Conservation (phyloP, 2,113 vertebrate genomes). For the Microtus montanus region DNA sequence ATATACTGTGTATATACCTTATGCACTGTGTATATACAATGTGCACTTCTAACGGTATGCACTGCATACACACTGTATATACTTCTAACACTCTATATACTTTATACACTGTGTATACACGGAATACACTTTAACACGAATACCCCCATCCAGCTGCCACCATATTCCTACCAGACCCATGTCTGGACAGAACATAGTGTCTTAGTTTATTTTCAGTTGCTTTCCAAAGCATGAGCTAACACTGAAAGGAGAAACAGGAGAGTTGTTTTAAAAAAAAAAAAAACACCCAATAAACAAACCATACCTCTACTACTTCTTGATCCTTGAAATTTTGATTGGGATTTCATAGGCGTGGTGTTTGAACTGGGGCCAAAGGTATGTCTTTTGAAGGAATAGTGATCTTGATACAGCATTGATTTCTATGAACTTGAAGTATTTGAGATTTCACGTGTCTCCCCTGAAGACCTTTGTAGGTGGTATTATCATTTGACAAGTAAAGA, state of each 20-base stretch:
- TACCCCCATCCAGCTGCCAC: background rate
- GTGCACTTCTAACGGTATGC: background rate
- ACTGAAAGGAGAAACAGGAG: background rate
- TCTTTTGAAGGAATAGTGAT: background rate
- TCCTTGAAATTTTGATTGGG: constrained; percentile 10
- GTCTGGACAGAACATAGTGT: background rate
- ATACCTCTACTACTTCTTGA: background rate
- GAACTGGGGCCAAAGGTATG: background rate
- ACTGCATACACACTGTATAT: no score
- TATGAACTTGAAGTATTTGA: background rate
- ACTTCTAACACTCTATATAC: background rate
- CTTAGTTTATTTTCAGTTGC: background rate
- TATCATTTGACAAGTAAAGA: constrained; percentile 9
- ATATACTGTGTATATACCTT: no score
- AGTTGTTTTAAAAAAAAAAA: background rate
- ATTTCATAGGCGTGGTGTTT: background rate
- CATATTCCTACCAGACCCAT: background rate
- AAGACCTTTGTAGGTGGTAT: background rate
- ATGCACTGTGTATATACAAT: background rate
- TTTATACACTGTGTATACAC: no score
- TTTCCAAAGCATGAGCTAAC: constrained; percentile 4
- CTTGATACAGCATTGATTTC: background rate
- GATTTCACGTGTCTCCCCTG: background rate
- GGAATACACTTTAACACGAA: background rate
- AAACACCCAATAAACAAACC: background rate